Percentiles rank a stretch among this genome's conserved stretches.
Conservation (phyloP, 1,140 invertebrate species). For the Meloidogyne chitwoodi region DNA sequence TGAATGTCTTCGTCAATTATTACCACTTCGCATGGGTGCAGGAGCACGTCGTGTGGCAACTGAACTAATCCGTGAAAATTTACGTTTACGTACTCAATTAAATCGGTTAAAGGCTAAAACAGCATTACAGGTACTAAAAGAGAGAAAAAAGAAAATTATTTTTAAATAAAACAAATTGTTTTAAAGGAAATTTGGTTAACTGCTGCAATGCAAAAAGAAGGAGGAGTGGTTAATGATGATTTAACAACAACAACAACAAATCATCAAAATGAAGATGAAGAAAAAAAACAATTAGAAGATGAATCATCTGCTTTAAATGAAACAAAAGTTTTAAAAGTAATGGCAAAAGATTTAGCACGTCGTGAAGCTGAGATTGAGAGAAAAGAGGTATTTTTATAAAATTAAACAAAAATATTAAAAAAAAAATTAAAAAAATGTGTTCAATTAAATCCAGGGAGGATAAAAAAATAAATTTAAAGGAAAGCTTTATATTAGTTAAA, state of each 20-base stretch:
- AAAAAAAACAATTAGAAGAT: neutral
- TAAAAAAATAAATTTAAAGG: too few species aligned
- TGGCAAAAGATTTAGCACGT: neutral
- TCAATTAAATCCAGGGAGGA: too few species aligned
- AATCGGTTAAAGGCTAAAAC: slow-evolving; percentile 30
- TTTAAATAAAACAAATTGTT: neutral
- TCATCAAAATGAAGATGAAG: neutral
- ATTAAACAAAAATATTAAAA: too few species aligned
- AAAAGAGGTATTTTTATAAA: too few species aligned
- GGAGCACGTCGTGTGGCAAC: slow-evolving; percentile 30
- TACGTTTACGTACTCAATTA: slow-evolving; percentile 31
- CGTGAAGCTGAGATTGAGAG: neutral
- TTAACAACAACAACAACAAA: neutral
- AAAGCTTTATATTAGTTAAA: too few species aligned
- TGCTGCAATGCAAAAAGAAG: neutral
- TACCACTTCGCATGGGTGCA: slow-evolving; percentile 15
- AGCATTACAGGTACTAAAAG: slow-evolving; percentile 27
- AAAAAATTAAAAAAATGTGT: neutral
- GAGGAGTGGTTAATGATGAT: neutral
- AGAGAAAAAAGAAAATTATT: neutral
- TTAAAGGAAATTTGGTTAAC: neutral
- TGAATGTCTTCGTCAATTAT: slow-evolving; percentile 22
- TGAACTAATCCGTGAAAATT: slow-evolving; percentile 34
- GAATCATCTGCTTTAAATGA: neutral
- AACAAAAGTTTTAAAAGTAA: neutral